Conservation (phyloP, 2,113 vertebrate species). For the Microcebus lehilahytsara region DNA sequence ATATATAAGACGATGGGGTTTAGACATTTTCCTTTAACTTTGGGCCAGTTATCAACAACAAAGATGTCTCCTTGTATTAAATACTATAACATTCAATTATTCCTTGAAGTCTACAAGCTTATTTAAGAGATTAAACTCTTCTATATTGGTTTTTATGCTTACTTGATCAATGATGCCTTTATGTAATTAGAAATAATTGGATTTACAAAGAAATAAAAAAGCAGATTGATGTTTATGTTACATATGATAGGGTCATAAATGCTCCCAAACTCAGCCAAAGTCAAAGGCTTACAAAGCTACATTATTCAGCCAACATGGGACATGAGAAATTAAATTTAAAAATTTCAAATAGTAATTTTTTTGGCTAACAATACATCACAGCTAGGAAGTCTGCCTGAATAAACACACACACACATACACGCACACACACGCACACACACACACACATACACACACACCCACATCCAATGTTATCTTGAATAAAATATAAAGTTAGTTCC, state of each 20-base stretch:
- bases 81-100: slow-evolving; percentile 73
- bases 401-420: neutral
- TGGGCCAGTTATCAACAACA: slow-evolving; percentile 38
- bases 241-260: slow-evolving; percentile 57
- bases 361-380: neutral
- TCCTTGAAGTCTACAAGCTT: slow-evolving; percentile 67
- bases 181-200: slow-evolving; percentile 81
- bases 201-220: slow-evolving; percentile 69
- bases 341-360: slow-evolving; percentile 47
- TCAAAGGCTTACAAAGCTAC: slow-evolving; percentile 44
- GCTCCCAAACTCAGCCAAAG: slow-evolving; percentile 46
- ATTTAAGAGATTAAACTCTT: slow-evolving; percentile 76
- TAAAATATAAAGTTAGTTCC: slow-evolving; percentile 35
- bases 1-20: slow-evolving; percentile 40
- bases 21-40: slow-evolving; percentile 61
- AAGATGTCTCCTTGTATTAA: slow-evolving; percentile 59
- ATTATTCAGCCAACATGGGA: slow-evolving; percentile 14
- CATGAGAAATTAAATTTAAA: neutral
- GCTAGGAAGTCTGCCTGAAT: neutral
- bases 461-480: slow-evolving; percentile 55
- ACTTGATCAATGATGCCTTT: slow-evolving; percentile 73
- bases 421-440: neutral
- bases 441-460: accelerated
- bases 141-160: slow-evolving; percentile 73
- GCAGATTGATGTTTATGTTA: slow-evolving; percentile 43